These are phyloP conservation scores for Mionectes olivaceus DNA, from an alignment of 2,797 vertebrate species.

Conservation along the genomic window DNA sequence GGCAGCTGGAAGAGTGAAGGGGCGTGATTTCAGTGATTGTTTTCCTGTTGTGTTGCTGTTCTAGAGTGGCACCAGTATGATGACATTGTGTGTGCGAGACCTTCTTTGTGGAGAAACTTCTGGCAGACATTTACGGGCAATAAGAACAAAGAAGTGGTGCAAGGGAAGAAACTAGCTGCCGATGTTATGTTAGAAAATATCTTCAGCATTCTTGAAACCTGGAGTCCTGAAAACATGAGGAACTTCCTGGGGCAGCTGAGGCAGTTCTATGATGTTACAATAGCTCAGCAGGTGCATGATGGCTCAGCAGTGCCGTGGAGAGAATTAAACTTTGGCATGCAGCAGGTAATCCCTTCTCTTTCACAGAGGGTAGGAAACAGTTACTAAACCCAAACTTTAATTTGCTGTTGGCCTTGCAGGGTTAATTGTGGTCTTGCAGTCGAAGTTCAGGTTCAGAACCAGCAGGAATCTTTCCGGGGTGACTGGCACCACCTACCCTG, in stretches of 20 bases:
- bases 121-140: fast-evolving
- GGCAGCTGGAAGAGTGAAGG: neutral
- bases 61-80: slow-evolving; percentile 96
- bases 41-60: neutral
- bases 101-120: fast-evolving
- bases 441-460: neutral
- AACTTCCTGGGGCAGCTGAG: slow-evolving; percentile 81
- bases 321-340: slow-evolving; percentile 44
- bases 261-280: slow-evolving; percentile 81
- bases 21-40: neutral
- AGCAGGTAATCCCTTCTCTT: slow-evolving; percentile 74
- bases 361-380: neutral
- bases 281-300: slow-evolving; percentile 73
- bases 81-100: slow-evolving; percentile 85
- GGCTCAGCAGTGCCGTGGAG: neutral
- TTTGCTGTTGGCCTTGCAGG: neutral
- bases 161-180: slow-evolving; percentile 83
- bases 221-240: slow-evolving; percentile 79
- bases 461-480: neutral
- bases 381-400: neutral
- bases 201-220: slow-evolving; percentile 83
- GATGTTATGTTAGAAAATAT: slow-evolving; percentile 83
- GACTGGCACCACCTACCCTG: neutral
- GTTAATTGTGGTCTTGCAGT: neutral
- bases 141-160: slow-evolving; percentile 40